A percentile compares a stretch with the other conserved stretches of the same genome.
Evolutionary conservation across 2,797 vertebrate species (phyloP).

Genomic region (Steatocranus sp.): DNA sequence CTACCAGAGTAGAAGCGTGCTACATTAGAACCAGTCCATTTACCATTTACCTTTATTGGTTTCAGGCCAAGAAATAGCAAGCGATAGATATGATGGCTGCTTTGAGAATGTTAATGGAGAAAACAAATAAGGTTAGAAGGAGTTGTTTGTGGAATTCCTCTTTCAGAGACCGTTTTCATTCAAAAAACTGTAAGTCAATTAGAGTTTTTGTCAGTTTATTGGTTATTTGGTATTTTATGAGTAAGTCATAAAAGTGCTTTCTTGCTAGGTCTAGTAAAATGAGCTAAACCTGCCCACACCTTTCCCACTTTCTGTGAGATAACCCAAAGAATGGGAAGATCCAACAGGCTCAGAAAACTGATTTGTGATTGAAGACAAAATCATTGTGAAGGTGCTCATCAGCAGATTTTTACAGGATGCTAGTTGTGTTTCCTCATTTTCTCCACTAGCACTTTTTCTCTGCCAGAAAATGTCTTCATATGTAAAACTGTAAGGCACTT

Average conservation of each 20-base stretch:
- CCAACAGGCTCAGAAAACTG: neutral
- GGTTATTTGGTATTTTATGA: neutral
- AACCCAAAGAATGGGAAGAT: neutral
- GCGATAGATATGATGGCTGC: neutral
- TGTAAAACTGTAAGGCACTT: neutral
- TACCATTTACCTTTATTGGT: neutral
- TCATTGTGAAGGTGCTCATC: neutral
- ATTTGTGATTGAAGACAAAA: neutral
- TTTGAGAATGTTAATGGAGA: neutral
- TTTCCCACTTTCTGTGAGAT: neutral
- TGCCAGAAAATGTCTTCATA: neutral
- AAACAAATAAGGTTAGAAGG: neutral
- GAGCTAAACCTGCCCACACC: neutral
- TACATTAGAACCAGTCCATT: neutral
- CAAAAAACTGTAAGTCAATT: neutral
- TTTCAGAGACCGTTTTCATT: neutral
- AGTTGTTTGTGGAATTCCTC: neutral
- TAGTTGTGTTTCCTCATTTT: neutral
- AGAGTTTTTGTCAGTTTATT: neutral
- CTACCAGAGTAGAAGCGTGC: neutral
- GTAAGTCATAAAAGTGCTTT: neutral
- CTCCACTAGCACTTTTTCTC: neutral
- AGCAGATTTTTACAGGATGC: neutral
- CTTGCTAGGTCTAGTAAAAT: neutral
- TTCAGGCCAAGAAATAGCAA: neutral